phyloP scores from a whole-genome alignment of 2,888 invertebrate genomes.

The Andrena bicolor region DNA sequence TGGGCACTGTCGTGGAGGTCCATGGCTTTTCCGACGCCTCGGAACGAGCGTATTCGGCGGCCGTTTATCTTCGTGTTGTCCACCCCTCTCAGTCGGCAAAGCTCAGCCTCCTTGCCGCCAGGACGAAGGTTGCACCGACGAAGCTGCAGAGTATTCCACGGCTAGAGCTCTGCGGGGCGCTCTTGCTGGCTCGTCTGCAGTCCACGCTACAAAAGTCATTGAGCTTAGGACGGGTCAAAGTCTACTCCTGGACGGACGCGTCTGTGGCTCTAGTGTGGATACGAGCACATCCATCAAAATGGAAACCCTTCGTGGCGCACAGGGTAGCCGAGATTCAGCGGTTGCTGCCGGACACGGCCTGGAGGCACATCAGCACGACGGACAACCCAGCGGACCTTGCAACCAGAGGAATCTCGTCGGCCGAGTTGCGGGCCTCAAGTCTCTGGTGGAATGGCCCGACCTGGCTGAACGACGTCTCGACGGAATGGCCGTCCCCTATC shows the following conservation, averaged over 20 bases:
- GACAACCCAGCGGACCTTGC: slow-evolving; percentile 16
- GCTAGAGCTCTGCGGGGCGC: slow-evolving; percentile 19
- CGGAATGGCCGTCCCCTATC: too few relatives aligned
- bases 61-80: neutral
- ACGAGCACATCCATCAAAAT: neutral
- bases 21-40: slow-evolving; percentile 6
- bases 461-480: neutral
- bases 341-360: neutral
- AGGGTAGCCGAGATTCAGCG: slow-evolving; percentile 10
- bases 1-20: neutral
- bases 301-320: slow-evolving; percentile 21
- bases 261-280: slow-evolving; percentile 20
- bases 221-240: neutral
- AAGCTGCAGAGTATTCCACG: slow-evolving; percentile 7
- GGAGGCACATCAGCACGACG: slow-evolving; percentile 5
- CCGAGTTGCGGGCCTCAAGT: neutral
- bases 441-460: slow-evolving; percentile 11
- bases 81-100: too few relatives aligned
- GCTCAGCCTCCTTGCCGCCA: neutral
- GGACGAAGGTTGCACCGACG: slow-evolving; percentile 12
- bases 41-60: neutral
- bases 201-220: neutral
- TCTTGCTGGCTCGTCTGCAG: neutral
- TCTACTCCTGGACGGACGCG: neutral
- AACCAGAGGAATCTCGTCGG: slow-evolving; percentile 3